A percentile compares a stretch with the other conserved stretches of the same genome.
These are phyloP conservation scores for Syrmaticus mikado DNA, from an alignment of 2,113 vertebrate genomes.

Conservation along the genomic window DNA sequence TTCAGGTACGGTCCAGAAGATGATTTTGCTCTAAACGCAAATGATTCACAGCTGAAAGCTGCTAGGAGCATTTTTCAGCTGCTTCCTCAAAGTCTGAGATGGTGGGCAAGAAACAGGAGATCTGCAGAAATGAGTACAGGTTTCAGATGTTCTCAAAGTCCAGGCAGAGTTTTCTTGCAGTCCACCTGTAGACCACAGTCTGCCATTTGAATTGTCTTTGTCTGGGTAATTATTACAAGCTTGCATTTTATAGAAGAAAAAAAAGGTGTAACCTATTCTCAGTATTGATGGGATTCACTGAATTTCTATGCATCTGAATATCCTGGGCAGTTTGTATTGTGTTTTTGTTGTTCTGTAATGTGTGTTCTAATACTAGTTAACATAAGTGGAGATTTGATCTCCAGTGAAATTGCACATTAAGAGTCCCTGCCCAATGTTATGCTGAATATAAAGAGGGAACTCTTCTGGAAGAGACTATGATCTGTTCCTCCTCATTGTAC, in stretches of 20 bases:
- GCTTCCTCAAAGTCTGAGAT: neutral
- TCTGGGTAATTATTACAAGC: neutral
- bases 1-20: neutral
- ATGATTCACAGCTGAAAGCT: neutral
- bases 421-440: neutral
- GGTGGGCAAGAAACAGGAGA: neutral
- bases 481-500: neutral
- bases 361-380: neutral
- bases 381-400: neutral
- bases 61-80: slow-evolving; percentile 3
- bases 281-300: neutral
- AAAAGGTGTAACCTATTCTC: neutral
- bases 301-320: slow-evolving; percentile 23
- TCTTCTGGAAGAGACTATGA: neutral
- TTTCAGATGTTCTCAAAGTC: neutral
- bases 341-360: neutral
- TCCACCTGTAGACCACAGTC: neutral
- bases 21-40: neutral
- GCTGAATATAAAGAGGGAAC: neutral
- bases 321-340: slow-evolving; percentile 1
- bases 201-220: neutral
- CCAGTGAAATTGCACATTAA: neutral
- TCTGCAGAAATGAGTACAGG: neutral
- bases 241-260: neutral
- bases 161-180: neutral